These are phyloP conservation scores for Crotalus horridus DNA, from an alignment of 2,113 vertebrate species.

Conservation along the genomic window DNA sequence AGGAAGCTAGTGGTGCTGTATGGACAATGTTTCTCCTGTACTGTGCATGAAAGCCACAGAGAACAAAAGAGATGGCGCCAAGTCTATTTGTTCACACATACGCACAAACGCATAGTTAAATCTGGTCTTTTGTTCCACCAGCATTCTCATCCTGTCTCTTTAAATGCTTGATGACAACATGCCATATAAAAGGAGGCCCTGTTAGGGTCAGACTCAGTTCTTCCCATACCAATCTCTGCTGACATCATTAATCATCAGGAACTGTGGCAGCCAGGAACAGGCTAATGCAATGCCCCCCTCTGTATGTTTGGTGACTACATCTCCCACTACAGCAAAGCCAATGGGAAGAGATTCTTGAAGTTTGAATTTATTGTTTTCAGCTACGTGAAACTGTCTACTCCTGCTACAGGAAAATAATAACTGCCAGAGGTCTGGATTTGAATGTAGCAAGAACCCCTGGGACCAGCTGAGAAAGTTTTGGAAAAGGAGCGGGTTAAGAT, in stretches of 20 bases:
- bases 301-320: not conserved
- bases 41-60: not conserved
- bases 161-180: rapidly evolving
- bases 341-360: not conserved
- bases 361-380: not conserved
- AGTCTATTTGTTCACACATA: not conserved
- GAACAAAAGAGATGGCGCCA: rapidly evolving
- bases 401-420: not conserved
- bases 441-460: not conserved
- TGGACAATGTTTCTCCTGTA: not conserved
- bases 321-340: not conserved
- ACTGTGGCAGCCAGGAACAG: not conserved
- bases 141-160: not conserved
- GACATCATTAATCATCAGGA: not conserved
- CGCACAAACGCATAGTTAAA: not conserved
- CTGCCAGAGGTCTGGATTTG: not conserved
- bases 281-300: not conserved
- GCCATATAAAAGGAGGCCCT: not conserved
- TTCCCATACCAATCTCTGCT: not conserved
- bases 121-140: rapidly evolving
- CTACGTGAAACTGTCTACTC: not conserved
- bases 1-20: not conserved
- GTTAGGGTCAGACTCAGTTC: rapidly evolving
- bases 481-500: not conserved
- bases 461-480: not conserved